Evolutionary conservation across 2,888 invertebrate species (phyloP), one percentile per base, ranked within the genome.

Genomic region (Archips crataeganus): DNA sequence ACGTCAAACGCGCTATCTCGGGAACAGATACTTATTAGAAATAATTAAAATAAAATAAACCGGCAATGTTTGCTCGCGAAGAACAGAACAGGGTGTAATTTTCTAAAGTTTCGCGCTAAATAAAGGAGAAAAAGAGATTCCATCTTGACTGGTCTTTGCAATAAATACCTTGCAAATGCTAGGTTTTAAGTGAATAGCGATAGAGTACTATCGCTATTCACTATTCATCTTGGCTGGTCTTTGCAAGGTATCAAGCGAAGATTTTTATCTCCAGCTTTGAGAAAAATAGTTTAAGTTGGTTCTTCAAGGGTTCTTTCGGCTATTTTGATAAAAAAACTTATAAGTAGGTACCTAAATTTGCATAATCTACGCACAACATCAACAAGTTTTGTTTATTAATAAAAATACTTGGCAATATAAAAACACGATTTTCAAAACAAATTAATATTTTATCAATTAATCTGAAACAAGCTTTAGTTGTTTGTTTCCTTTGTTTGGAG

Each of bases 41-140:
- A 57, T 57, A 57, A 62, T 70, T 66, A 71, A 67, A 72, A 71
- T 61, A 62, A 36, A 54, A 62, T 39, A 51, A 67, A 23, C 45
- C 32, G 36, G 32, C n/a, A 45, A 51, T 66, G 32, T 66, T 60
- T 61, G 15, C 49, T 13, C 49, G 49, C 13, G n/a, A n/a, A n/a
- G n/a, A 4, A n/a, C 49, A 49, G n/a, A n/a, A n/a, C n/a, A n/a
- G 4, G n/a, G 4, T 5, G 13, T 47, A 47, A 47, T 13, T 47
- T 13, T 47, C 47, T 47, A 47, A 13, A 13, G 51, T 42, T 66
- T 32, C 32, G 13, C 15, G 36, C 23, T 54, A 23, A 54, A 23
- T 23, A n/a, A 23, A 23, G 54, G 9, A 54, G 9, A 54, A 54
- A 54, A 23, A 23, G 23, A 23, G 15, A 2, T 54, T 6, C 2